Evolutionary conservation across 2,113 vertebrate species (phyloP).

Genomic region (Hemiscyllium ocellatum): DNA sequence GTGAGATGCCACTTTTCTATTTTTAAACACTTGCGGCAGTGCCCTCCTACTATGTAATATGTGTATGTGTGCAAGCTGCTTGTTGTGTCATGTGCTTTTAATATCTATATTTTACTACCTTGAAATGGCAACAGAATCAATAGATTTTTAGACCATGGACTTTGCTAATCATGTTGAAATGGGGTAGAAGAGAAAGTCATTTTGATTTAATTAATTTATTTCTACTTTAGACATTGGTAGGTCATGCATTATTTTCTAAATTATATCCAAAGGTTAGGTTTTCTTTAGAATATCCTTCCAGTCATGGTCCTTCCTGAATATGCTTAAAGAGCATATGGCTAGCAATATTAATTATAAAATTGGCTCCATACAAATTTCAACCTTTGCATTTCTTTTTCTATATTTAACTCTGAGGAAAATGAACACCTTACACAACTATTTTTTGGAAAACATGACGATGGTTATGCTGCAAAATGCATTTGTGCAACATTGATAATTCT

Average conservation of each 20-base stretch:
- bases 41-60: too few species aligned
- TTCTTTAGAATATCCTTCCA: background rate
- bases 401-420: background rate
- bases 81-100: too few species aligned
- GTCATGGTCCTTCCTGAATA: background rate
- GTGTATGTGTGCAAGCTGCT: too few species aligned
- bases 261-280: background rate
- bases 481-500: too few species aligned
- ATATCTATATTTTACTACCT: too few species aligned
- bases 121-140: too few species aligned
- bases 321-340: background rate
- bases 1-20: too few species aligned
- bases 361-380: background rate
- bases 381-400: background rate
- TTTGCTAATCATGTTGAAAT: background rate
- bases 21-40: too few species aligned
- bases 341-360: background rate
- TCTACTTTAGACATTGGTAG: background rate
- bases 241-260: background rate
- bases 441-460: too few species aligned
- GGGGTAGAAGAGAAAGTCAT: background rate
- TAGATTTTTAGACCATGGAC: background rate
- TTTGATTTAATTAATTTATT: background rate
- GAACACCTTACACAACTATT: too few species aligned
- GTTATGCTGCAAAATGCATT: too few species aligned